Evolutionary conservation across 2,888 invertebrate genomes (phyloP).

Genomic region (Brachyopa scutellaris): DNA sequence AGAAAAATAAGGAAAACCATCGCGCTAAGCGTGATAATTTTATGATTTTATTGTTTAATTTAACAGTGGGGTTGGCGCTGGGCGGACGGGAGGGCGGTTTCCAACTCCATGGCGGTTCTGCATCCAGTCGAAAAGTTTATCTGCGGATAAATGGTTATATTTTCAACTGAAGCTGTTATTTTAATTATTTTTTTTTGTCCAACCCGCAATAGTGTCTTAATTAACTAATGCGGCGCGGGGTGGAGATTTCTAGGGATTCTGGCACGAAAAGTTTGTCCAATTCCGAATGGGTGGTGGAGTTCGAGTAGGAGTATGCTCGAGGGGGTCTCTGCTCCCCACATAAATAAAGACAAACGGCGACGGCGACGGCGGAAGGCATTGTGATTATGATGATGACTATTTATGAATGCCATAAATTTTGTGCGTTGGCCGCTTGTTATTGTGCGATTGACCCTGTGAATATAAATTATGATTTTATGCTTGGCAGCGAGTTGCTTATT

Average conservation of each 20-base stretch:
- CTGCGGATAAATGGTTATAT: conserved; percentile 72
- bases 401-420: conserved; percentile 59
- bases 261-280: conserved; percentile 32
- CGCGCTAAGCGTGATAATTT: conserved; percentile 69
- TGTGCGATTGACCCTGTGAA: conserved; percentile 65
- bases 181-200: conserved; percentile 73
- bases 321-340: neutral
- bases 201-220: conserved; percentile 72
- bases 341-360: conserved; percentile 55
- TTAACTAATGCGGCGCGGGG: conserved; percentile 63
- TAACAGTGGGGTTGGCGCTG: conserved; percentile 28
- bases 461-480: conserved; percentile 63
- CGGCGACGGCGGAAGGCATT: conserved; percentile 31
- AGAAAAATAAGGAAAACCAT: conserved; percentile 37
- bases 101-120: no score
- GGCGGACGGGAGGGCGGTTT: neutral
- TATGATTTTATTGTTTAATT: conserved; percentile 73
- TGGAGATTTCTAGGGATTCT: conserved; percentile 6
- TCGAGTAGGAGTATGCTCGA: neutral
- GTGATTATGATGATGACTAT: conserved; percentile 63
- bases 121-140: conserved; percentile 62
- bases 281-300: neutral
- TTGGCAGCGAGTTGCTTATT: conserved; percentile 56
- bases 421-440: conserved; percentile 53
- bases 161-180: conserved; percentile 72